Base-by-base conservation (phyloP, 2,797 vertebrate species). In the Alectoris magna region DNA sequence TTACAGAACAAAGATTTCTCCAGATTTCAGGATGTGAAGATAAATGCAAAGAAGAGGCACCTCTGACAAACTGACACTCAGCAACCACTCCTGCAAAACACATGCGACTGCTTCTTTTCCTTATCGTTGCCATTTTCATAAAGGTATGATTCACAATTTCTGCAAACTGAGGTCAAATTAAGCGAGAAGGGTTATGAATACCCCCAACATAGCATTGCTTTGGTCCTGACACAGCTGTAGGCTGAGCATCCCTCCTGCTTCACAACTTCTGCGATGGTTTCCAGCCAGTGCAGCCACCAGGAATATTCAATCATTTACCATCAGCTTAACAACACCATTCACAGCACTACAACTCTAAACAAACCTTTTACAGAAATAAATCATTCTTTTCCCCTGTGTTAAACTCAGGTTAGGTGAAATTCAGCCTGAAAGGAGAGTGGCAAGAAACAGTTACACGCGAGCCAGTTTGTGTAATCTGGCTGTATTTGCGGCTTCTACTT, bases 71-170 rank as follows among this genome's bases (percentile, higher is more conserved):
- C 80, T 46, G 62, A 94, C 29, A 1, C 79, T 93, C 90, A 80
- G 90, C 90, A 96, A 94, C 87, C 68, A 74, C 88, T 96, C 95
- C 90, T 89, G 67, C 90, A 71, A 97, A 98, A 97, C 66, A 70
- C 2, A 88, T 4, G 2, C 17, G 51, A 53, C 51, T 53, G 27
- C 68, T 43, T 78, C 76, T 91, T 86, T 63, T 62, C 87, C 53
- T 89, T 39, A 10, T 75, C 76, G 77, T 66, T 85, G 59, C 49
- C 87, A 34, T 95, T 97, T 97, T 96, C 93, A 93, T 94, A 97
- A 96, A 97, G 85, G 15, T 39, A 79, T 96, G 95, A 97, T 97
- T 97, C 97, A 97, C 88, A 95, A 92, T 96, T 97, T 96, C 94
- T 97, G 95, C 91, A 96, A 97, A 91, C 85, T 72, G 84, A 79